phyloP scores from a whole-genome alignment of 2,888 invertebrate genomes.

The Chaetogeoica ovagalla region DNA sequence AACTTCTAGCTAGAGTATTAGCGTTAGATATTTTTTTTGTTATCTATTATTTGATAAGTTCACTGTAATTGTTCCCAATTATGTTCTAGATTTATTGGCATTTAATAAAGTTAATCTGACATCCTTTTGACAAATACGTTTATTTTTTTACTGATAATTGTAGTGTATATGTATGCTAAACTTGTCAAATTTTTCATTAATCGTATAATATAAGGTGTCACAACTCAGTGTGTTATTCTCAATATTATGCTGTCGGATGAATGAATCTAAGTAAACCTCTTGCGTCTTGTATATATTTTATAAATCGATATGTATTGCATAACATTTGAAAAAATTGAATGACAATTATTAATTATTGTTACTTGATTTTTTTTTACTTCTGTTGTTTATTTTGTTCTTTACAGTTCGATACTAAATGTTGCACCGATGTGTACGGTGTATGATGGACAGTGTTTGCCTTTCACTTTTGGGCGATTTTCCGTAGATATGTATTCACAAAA shows the following conservation, averaged over 20 bases:
- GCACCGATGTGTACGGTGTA: background rate
- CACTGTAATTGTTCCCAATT: slow-evolving; percentile 51
- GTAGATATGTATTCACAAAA: slow-evolving; percentile 14
- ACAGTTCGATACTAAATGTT: slow-evolving; percentile 19
- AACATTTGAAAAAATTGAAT: background rate
- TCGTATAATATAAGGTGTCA: no score
- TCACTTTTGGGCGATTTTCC: background rate
- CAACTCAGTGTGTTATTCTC: background rate
- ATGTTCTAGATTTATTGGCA: slow-evolving; percentile 50
- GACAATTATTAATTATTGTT: background rate
- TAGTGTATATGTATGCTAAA: background rate
- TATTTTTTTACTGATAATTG: background rate
- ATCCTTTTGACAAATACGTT: slow-evolving; percentile 32
- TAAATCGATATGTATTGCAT: background rate
- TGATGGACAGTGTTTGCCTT: background rate
- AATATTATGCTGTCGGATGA: background rate
- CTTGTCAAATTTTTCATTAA: no score
- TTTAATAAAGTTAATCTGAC: slow-evolving; percentile 50
- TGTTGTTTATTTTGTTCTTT: background rate
- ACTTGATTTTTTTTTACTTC: background rate
- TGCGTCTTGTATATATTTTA: no score
- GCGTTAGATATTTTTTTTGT: slow-evolving; percentile 48
- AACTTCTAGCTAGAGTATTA: slow-evolving; percentile 45
- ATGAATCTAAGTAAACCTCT: no score
- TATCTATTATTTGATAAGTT: slow-evolving; percentile 52